Conservation (phyloP, 2,888 invertebrate genomes). For the Pogonocherus hispidulus region DNA sequence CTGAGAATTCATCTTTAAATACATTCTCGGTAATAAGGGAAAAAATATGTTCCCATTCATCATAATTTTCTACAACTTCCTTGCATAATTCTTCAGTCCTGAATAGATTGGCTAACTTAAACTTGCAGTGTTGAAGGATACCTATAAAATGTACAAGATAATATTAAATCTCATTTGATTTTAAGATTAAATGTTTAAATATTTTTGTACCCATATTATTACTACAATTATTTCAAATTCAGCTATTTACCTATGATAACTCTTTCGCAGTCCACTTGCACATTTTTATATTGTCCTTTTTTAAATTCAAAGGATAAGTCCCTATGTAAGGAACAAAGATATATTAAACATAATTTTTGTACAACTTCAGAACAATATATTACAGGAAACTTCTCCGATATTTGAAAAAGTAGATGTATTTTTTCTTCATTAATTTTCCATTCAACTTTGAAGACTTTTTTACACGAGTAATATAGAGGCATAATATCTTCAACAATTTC, state of each 20-base stretch:
- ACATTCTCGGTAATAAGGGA: slow-evolving; percentile 54
- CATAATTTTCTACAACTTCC: slow-evolving; percentile 53
- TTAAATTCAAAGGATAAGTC: slow-evolving; percentile 51
- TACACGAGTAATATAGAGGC: slow-evolving; percentile 35
- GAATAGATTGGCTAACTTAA: slow-evolving; percentile 49
- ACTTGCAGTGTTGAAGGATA: slow-evolving; percentile 53
- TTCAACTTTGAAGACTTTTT: slow-evolving; percentile 2
- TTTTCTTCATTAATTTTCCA: slow-evolving; percentile 46
- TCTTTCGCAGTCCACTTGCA: slow-evolving; percentile 39
- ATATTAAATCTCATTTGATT: too few relatives aligned
- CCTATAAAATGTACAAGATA: slow-evolving; percentile 51
- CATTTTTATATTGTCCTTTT: slow-evolving; percentile 30
- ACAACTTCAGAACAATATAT: slow-evolving; percentile 52
- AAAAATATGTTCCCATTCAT: slow-evolving; percentile 54
- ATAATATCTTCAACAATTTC: slow-evolving; percentile 40
- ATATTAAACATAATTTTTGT: slow-evolving; percentile 57
- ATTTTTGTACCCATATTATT: too few relatives aligned
- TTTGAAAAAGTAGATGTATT: slow-evolving; percentile 49
- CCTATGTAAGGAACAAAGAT: slow-evolving; percentile 57
- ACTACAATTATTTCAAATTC: too few relatives aligned
- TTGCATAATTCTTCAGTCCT: slow-evolving; percentile 45
- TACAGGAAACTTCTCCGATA: slow-evolving; percentile 58
- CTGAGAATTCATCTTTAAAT: slow-evolving; percentile 54
- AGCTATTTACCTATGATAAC: slow-evolving; percentile 54
- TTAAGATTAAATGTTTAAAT: too few relatives aligned